Conservation (phyloP, 2,797 vertebrate species). For the Triplophysa yarkandensis region DNA sequence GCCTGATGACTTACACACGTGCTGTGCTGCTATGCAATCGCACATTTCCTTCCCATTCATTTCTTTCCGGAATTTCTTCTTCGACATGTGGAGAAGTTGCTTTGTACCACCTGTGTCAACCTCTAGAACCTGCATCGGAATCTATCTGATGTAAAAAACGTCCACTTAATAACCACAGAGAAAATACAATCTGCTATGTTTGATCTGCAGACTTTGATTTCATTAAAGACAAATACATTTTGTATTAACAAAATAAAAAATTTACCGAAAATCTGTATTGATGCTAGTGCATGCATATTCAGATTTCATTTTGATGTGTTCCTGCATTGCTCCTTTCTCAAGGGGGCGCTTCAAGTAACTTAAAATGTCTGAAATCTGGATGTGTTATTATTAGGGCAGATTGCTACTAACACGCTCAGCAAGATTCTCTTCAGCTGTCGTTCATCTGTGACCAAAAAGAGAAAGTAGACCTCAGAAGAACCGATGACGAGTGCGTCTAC, state of each 20-base stretch:
- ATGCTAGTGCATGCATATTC: too few species aligned
- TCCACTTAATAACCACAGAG: neutral
- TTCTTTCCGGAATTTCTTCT: constrained; percentile 23
- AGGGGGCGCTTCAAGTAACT: neutral
- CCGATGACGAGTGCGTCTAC: too few species aligned
- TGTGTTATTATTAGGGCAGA: constrained; percentile 1
- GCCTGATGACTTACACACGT: constrained; percentile 49
- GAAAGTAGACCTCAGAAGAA: neutral
- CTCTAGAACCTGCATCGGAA: neutral
- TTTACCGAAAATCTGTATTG: too few species aligned
- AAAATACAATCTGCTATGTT: neutral
- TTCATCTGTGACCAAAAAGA: neutral
- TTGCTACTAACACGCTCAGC: neutral
- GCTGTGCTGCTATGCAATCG: constrained; percentile 48
- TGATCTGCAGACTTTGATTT: neutral
- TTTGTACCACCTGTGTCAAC: neutral
- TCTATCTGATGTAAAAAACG: neutral
- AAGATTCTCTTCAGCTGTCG: constrained; percentile 1
- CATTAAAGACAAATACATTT: neutral
- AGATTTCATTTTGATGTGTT: too few species aligned
- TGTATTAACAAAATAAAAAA: too few species aligned
- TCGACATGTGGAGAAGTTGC: neutral
- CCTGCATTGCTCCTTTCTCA: neutral
- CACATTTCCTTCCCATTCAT: neutral
- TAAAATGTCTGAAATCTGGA: constrained; percentile 1